Conservation (phyloP, 2,113 vertebrate species). For the Mustelus asterias region DNA sequence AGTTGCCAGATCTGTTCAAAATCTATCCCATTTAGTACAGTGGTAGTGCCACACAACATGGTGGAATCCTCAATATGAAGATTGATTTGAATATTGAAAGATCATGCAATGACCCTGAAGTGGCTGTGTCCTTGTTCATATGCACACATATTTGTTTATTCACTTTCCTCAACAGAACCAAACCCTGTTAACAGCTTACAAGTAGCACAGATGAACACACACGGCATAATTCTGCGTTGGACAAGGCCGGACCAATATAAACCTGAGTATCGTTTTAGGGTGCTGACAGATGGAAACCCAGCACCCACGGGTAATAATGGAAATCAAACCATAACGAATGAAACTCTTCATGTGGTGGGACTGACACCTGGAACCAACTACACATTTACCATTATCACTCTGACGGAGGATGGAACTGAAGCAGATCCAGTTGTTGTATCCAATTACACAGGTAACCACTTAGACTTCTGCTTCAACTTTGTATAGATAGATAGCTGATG, state of each 20-base stretch:
- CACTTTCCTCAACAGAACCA: constrained; percentile 44
- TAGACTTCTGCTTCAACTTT: not conserved
- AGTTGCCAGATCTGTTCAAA: too few relatives aligned
- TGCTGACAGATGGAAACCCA: not conserved
- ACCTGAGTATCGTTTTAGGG: constrained; percentile 42
- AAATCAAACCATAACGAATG: not conserved
- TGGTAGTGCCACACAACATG: too few relatives aligned
- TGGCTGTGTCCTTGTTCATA: not conserved
- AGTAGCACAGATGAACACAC: not conserved
- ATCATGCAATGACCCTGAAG: too few relatives aligned
- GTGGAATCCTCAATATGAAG: not conserved
- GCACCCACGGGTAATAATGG: too few relatives aligned
- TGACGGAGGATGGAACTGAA: constrained; percentile 43
- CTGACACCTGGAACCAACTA: constrained; percentile 56
- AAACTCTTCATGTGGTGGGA: accelerated
- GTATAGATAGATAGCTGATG: not conserved
- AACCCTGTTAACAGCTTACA: constrained; percentile 36
- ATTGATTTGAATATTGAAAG: constrained; percentile 2
- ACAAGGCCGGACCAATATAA: constrained; percentile 29
- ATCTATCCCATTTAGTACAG: too few relatives aligned
- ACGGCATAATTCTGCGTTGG: constrained; percentile 50
- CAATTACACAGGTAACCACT: not conserved
- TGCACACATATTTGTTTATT: not conserved
- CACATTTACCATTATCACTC: constrained; percentile 49
- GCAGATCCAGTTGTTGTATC: not conserved